These are phyloP conservation scores for Geotrypetes seraphini DNA, from an alignment of 2,797 vertebrate genomes.

Conservation along the genomic window DNA sequence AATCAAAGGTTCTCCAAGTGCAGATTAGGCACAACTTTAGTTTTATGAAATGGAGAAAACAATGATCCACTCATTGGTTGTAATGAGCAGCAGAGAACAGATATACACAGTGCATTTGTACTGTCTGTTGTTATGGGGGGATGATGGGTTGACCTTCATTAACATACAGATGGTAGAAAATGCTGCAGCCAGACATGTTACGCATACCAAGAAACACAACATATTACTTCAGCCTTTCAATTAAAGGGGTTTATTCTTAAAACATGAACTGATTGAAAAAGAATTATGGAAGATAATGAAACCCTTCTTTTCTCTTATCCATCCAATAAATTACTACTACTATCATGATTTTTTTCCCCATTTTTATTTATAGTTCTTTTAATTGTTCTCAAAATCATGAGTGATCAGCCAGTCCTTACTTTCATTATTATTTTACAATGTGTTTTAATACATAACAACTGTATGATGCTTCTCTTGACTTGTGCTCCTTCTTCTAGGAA, in stretches of 20 bases:
- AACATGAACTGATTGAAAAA: no score
- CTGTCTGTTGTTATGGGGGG: no score
- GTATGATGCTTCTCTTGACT: not conserved
- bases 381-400: not conserved
- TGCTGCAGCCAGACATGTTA: not conserved
- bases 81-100: no score
- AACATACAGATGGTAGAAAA: not conserved
- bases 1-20: no score
- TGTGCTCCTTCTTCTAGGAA: no score
- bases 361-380: not conserved
- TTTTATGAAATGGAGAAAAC: no score
- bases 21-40: no score
- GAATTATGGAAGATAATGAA: no score
- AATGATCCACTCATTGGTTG: no score
- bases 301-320: not conserved
- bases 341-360: no score
- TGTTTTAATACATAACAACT: not conserved
- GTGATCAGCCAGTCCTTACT: not conserved
- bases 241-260: not conserved
- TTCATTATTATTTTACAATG: not conserved
- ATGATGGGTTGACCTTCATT: not conserved
- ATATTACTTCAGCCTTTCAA: not conserved
- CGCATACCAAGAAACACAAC: conserved; percentile 4
- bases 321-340: not conserved
- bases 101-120: no score